Evolutionary conservation across 2,113 vertebrate species (phyloP).

Genomic region (Spizaetus ornatus): DNA sequence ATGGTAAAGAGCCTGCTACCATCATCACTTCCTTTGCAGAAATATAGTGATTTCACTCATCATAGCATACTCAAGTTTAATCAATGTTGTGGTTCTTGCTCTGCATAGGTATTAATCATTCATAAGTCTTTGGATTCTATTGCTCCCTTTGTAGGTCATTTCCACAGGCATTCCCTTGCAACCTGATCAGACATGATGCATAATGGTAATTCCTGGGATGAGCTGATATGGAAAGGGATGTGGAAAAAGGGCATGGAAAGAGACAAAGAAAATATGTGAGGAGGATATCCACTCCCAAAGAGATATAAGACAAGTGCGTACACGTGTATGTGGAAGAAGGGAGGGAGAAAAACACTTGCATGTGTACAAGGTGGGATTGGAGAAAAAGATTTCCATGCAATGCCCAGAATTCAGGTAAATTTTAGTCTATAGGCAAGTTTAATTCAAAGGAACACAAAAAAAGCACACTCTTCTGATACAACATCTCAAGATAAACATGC

Average conservation of each 20-base stretch:
- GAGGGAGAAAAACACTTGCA: not conserved
- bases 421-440: not conserved
- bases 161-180: not conserved
- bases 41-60: conserved; percentile 42
- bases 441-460: not conserved
- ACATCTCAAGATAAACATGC: not conserved
- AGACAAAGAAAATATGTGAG: not conserved
- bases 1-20: conserved; percentile 19
- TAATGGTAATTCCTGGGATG: not conserved
- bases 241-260: not conserved
- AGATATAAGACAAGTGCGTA: not conserved
- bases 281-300: not conserved
- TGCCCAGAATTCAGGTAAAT: not conserved
- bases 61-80: conserved; percentile 49
- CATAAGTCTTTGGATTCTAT: not conserved
- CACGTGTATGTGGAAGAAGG: not conserved
- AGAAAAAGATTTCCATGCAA: not conserved
- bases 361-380: fast-evolving
- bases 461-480: not conserved
- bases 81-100: not conserved
- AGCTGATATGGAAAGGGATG: not conserved
- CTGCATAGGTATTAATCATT: conserved; percentile 29
- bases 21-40: conserved; percentile 16
- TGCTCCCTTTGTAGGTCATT: conserved; percentile 25
- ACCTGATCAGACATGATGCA: not conserved